A percentile compares a stretch with the other conserved stretches of the same genome.
phyloP scores from a whole-genome alignment of 1,140 invertebrate species.

The Megalonaias nervosa region DNA sequence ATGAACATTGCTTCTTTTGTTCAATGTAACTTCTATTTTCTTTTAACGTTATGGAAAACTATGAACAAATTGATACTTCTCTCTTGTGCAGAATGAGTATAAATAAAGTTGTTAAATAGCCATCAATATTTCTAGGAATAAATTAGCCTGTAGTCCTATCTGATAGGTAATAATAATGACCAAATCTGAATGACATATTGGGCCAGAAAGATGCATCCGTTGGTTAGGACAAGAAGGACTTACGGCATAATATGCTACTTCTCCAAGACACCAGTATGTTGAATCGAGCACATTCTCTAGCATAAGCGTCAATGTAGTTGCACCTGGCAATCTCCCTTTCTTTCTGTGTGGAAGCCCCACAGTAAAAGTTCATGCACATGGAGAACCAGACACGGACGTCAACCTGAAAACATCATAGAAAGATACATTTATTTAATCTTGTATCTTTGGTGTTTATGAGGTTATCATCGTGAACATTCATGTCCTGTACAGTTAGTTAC shows the following conservation, averaged over 20 bases:
- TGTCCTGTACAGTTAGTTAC: not conserved
- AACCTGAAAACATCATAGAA: constrained; percentile 20
- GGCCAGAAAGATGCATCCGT: too few species aligned
- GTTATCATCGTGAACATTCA: not conserved
- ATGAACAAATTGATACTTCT: too few species aligned
- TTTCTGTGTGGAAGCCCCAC: constrained; percentile 20
- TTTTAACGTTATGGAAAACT: too few species aligned
- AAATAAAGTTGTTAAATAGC: too few species aligned
- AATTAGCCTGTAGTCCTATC: too few species aligned
- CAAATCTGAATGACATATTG: too few species aligned
- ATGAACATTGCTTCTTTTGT: too few species aligned
- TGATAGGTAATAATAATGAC: too few species aligned
- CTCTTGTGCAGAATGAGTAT: too few species aligned
- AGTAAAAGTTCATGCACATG: constrained; percentile 38
- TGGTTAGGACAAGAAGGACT: constrained; percentile 5
- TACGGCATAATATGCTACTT: constrained; percentile 73
- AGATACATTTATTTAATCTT: not conserved
- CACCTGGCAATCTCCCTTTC: constrained; percentile 35
- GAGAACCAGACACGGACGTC: constrained; percentile 33
- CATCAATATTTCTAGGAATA: too few species aligned
- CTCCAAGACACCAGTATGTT: constrained; percentile 83
- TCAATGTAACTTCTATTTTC: too few species aligned
- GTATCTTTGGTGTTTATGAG: not conserved
- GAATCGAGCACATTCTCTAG: constrained; percentile 80
- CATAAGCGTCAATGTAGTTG: constrained; percentile 75